Percentiles rank a stretch among this genome's conserved stretches.
phyloP scores from a whole-genome alignment of 1,140 invertebrate species.

The Chironomus striatipennis region DNA sequence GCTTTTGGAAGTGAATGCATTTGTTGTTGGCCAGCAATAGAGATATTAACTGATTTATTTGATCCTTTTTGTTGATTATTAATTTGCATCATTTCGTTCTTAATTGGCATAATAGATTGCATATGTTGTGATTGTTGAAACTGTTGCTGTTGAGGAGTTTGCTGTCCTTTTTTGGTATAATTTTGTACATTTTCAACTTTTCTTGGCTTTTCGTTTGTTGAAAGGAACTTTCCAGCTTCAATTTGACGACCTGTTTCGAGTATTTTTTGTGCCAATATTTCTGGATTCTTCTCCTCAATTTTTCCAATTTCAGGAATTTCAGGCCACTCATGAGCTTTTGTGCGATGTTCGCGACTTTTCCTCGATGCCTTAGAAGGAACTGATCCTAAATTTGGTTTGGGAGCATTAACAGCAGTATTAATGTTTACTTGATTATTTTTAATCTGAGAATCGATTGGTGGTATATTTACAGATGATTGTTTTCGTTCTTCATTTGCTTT shows the following conservation, averaged over 20 bases:
- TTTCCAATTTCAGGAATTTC: conserved; percentile 81
- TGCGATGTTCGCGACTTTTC: conserved; percentile 62
- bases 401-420: conserved; percentile 15
- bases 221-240: conserved; percentile 62
- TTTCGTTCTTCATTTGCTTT: conserved; percentile 51
- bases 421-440: conserved; percentile 32
- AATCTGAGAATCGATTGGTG: conserved; percentile 28
- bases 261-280: conserved; percentile 80
- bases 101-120: neutral
- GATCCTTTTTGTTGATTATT: neutral
- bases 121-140: conserved; percentile 27
- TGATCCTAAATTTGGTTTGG: conserved; percentile 24
- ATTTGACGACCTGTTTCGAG: conserved; percentile 79
- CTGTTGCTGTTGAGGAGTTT: conserved; percentile 21
- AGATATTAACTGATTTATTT: neutral
- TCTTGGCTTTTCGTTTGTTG: conserved; percentile 31
- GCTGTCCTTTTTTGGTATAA: neutral
- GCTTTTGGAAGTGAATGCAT: conserved; percentile 7
- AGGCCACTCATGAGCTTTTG: conserved; percentile 80
- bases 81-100: conserved; percentile 7
- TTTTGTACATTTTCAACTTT: conserved; percentile 17
- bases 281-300: conserved; percentile 85
- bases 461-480: conserved; percentile 44
- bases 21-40: neutral
- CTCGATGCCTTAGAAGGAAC: conserved; percentile 44